Percentiles rank a stretch among this genome's conserved stretches.
phyloP scores from a whole-genome alignment of 2,888 invertebrate genomes.

The Escarpia spicata region DNA sequence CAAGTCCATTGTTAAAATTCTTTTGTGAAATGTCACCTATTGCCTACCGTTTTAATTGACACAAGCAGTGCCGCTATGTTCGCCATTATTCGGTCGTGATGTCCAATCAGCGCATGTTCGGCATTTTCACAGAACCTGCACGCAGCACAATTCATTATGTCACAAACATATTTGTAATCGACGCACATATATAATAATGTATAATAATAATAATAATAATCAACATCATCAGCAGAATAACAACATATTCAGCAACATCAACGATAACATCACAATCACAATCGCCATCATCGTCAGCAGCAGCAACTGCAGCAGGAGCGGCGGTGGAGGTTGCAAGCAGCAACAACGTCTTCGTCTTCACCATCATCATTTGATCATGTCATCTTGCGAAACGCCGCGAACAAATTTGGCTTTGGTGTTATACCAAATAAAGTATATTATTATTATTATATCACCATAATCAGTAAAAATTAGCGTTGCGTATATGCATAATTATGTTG shows the following conservation, averaged over 20 bases:
- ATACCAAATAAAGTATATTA: too few species aligned
- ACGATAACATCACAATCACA: not conserved
- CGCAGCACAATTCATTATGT: not conserved
- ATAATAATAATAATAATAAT: too few species aligned
- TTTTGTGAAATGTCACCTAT: not conserved
- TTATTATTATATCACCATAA: too few species aligned
- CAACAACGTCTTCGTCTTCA: too few species aligned
- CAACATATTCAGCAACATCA: not conserved
- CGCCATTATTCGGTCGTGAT: slow-evolving; percentile 26
- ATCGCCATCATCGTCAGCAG: not conserved
- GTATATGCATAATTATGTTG: too few species aligned
- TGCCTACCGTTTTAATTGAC: not conserved
- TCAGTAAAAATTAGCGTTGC: too few species aligned
- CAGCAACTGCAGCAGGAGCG: not conserved
- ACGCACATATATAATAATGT: too few species aligned
- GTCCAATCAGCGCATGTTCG: slow-evolving; percentile 31
- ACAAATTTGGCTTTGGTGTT: too few species aligned
- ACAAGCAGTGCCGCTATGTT: slow-evolving; percentile 32
- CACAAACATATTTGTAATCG: not conserved
- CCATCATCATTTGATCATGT: too few species aligned
- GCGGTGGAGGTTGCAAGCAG: too few species aligned
- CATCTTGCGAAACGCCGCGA: too few species aligned
- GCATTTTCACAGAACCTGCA: slow-evolving; percentile 34
- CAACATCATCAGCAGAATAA: not conserved
- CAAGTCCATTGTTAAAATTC: too few species aligned